Conservation (phyloP, 2,113 vertebrate species). For the Colinus virginianus region DNA sequence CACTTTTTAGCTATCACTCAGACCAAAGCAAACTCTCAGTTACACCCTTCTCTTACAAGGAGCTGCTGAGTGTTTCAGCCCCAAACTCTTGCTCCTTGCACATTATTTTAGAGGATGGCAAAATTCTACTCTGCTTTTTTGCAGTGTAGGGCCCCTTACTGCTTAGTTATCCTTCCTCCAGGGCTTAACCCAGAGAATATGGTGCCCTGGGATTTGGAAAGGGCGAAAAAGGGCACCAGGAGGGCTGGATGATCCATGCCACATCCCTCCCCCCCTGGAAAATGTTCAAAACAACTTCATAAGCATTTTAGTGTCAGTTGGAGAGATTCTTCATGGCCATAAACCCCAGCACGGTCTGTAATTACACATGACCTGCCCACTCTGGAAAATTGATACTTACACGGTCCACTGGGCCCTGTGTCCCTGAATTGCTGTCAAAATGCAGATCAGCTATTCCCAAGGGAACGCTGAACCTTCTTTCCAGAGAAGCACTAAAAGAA, state of each 20-base stretch:
- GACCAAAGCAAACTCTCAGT: not conserved
- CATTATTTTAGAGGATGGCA: not conserved
- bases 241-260: not conserved
- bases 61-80: not conserved
- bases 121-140: not conserved
- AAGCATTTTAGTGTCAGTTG: constrained; percentile 37
- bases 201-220: not conserved
- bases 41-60: not conserved
- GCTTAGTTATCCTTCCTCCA: not conserved
- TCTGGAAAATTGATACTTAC: constrained; percentile 61
- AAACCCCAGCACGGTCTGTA: constrained; percentile 52
- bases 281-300: constrained; percentile 47
- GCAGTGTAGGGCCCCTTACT: not conserved
- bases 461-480: not conserved
- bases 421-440: constrained; percentile 38
- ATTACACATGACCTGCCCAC: constrained; percentile 47
- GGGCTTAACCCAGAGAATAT: not conserved
- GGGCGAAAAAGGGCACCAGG: not conserved
- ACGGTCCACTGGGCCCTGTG: constrained; percentile 37
- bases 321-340: constrained; percentile 13
- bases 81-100: not conserved
- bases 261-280: constrained; percentile 8
- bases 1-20: not conserved
- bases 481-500: not conserved
- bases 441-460: constrained; percentile 39